Conservation (phyloP, 2,797 vertebrate species). For the Anas capensis region DNA sequence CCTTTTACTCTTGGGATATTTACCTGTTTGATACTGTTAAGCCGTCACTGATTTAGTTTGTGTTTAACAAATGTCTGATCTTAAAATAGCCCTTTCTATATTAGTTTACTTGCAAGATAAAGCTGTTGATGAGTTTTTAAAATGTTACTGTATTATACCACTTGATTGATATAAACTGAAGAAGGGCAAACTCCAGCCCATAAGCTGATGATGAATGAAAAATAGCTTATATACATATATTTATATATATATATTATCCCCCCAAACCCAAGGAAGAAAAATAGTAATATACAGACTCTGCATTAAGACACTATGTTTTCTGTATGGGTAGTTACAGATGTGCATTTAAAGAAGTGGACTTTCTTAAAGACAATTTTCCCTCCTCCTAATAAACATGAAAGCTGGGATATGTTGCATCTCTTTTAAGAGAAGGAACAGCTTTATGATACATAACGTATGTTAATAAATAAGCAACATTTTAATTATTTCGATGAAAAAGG, state of each 20-base stretch:
- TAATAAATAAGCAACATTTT: not conserved
- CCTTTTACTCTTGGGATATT: not conserved
- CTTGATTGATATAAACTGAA: not conserved
- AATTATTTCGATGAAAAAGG: not conserved
- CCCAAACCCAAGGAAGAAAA: not conserved
- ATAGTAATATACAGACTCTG: not conserved
- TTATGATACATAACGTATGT: not conserved
- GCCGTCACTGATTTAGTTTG: not conserved
- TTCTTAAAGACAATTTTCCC: not conserved
- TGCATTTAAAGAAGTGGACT: not conserved
- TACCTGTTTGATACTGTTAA: not conserved
- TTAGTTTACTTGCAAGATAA: not conserved
- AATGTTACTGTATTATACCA: not conserved
- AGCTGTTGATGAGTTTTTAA: not conserved
- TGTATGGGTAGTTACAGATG: not conserved
- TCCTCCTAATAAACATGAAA: not conserved
- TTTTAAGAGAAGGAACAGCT: not conserved
- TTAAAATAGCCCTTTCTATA: not conserved
- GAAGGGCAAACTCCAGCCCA: not conserved
- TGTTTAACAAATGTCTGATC: accelerated
- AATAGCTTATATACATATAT: not conserved
- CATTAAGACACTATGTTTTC: not conserved
- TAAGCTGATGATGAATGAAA: not conserved
- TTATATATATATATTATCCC: too few relatives aligned
- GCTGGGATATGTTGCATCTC: not conserved